Conservation (phyloP, 2,888 invertebrate genomes). For the Anorthoa munda region DNA sequence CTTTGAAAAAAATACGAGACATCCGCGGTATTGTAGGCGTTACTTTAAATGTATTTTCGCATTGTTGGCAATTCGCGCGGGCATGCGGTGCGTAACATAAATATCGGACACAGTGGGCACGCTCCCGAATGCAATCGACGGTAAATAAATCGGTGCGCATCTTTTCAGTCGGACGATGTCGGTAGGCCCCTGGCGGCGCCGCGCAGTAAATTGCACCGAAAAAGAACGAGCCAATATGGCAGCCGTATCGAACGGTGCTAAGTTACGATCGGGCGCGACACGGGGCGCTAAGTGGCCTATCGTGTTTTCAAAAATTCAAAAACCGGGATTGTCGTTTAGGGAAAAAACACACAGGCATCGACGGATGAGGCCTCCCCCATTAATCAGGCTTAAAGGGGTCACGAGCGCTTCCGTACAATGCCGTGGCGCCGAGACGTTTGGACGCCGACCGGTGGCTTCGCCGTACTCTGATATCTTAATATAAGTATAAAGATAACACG, state of each 20-base stretch:
- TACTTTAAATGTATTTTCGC: conserved; percentile 85
- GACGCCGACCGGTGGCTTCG: conserved; percentile 68
- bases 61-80: conserved; percentile 85
- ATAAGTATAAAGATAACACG: conserved; percentile 38
- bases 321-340: conserved; percentile 79
- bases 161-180: conserved; percentile 81
- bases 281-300: conserved; percentile 88
- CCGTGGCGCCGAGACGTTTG: conserved; percentile 75
- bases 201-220: conserved; percentile 88
- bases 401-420: conserved; percentile 74
- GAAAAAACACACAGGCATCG: conserved; percentile 76
- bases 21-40: conserved; percentile 81
- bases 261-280: conserved; percentile 87
- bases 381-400: conserved; percentile 85
- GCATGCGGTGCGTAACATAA: conserved; percentile 83
- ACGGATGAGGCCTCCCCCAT: conserved; percentile 75
- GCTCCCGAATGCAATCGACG: conserved; percentile 85
- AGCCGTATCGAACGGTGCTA: conserved; percentile 86
- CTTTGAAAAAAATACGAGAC: conserved; percentile 84
- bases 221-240: conserved; percentile 87
- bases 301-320: conserved; percentile 88
- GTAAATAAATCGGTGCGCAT: conserved; percentile 84
- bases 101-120: conserved; percentile 85
- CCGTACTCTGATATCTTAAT: conserved; percentile 59
- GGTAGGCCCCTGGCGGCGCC: conserved; percentile 82